Evolutionary conservation across 2,797 vertebrate genomes (phyloP).

Genomic region (Craterocephalus amniculus): DNA sequence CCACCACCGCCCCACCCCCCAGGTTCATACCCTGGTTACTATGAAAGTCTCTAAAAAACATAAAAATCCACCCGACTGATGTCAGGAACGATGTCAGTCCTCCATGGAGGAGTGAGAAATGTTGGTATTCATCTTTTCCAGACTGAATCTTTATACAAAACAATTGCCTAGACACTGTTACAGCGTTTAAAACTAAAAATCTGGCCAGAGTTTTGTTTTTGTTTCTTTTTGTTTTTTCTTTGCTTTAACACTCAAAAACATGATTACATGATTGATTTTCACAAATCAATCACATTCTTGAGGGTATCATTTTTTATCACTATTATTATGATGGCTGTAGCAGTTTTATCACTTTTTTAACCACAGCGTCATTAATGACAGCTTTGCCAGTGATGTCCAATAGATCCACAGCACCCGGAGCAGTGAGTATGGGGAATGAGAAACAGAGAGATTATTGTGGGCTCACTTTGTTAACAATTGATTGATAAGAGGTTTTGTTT

Average conservation of each 20-base stretch:
- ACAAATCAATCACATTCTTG: neutral
- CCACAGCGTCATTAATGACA: conserved; percentile 31
- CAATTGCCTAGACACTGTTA: too few relatives aligned
- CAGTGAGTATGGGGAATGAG: conserved; percentile 16
- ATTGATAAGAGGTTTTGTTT: conserved; percentile 81
- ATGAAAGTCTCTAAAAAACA: neutral
- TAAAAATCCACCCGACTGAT: neutral
- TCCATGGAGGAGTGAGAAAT: neutral
- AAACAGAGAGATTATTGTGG: conserved; percentile 41
- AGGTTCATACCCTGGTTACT: neutral
- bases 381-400: conserved; percentile 32
- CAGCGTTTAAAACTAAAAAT: too few relatives aligned
- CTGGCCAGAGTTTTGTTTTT: too few relatives aligned
- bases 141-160: neutral
- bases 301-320: neutral
- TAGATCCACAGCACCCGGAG: conserved; percentile 56
- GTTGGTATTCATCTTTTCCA: too few relatives aligned
- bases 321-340: neutral
- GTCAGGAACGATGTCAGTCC: neutral
- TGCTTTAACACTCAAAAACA: too few relatives aligned
- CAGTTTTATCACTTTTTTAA: conserved; percentile 23
- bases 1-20: too few relatives aligned
- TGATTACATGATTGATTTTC: neutral
- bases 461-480: conserved; percentile 74
- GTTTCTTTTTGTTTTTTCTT: too few relatives aligned